Evolutionary conservation across 2,888 invertebrate genomes (phyloP).

Genomic region (Prosapia bicincta): DNA sequence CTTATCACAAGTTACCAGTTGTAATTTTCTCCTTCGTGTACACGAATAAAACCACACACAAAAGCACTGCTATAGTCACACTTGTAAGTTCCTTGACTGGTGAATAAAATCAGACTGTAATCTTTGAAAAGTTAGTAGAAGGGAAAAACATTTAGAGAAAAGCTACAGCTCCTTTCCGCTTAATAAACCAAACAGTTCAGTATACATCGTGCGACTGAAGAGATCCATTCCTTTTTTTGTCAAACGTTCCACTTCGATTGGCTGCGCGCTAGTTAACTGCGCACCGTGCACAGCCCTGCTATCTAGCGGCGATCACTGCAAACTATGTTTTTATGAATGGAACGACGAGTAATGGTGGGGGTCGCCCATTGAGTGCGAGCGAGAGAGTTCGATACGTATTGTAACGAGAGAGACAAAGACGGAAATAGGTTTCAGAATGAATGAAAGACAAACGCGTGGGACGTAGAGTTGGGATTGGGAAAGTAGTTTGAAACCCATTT

Average conservation of each 20-base stretch:
- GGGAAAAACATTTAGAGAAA: too few species aligned
- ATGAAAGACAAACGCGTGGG: conserved; percentile 12
- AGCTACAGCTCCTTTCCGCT: not conserved
- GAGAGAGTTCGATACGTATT: conserved; percentile 26
- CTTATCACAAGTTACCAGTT: not conserved
- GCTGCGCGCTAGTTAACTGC: conserved; percentile 16
- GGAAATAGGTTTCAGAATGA: conserved; percentile 16
- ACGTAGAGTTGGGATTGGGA: not conserved
- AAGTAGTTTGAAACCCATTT: not conserved
- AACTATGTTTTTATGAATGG: conserved; percentile 31
- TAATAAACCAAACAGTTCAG: too few species aligned
- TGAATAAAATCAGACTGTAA: too few species aligned
- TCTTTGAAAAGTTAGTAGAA: too few species aligned
- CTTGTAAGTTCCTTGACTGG: not conserved
- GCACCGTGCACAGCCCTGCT: conserved; percentile 11
- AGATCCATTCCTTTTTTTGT: not conserved
- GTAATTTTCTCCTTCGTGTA: not conserved
- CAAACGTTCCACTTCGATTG: not conserved
- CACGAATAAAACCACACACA: not conserved
- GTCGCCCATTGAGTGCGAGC: conserved; percentile 23
- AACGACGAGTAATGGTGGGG: conserved; percentile 12
- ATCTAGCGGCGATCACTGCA: conserved; percentile 15
- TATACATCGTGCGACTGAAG: not conserved
- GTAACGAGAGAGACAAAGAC: conserved; percentile 7
- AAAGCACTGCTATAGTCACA: not conserved